Base-by-base conservation (phyloP, 2,113 vertebrate genomes). In the Gyps fulvus region DNA sequence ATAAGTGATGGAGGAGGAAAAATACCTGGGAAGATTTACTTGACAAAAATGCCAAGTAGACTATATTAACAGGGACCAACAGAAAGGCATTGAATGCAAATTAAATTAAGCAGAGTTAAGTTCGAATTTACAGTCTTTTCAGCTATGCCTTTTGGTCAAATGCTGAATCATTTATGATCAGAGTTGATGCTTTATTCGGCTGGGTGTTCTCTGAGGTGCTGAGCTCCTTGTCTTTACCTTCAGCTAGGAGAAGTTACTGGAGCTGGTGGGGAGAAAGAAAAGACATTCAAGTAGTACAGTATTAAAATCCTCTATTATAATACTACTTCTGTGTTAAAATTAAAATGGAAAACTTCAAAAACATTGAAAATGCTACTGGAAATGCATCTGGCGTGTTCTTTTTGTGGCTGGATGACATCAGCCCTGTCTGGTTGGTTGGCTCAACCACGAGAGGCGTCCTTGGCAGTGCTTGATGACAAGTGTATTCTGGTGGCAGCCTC, bases 231-330 rank as follows among this genome's bases (percentile, higher is more conserved):
- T 36, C 16, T 79, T 79, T 59, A 21, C 16, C 16, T 50, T 83
- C 69, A 42, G 19, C 29, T 84, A 29, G 22, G 70, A 61, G 16
- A 87, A 71, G 11, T 13, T 59, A 36, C 36, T 62, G 40, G 34
- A 87, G 17, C 13, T 88, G 7, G 2, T n/a, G 6, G 16, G 31
- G 43, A 21, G 16, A 40, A 69, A 79, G 32, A 62, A 23, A 61
- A 79, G 10, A 9, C 2, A 22, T 55, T 63, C 0, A 2, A 10
- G 10, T 18, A 5, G 5, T 7, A 43, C 4, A 36, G 14, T 49
- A 20, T 40, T 76, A 16, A 42, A 57, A 76, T 92, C 31, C 13
- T 34, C 11, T 45, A 1, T 14, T 14, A 32, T 34, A n/a, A 47
- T n/a, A 21, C 14, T 34, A 63, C 22, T 52, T 49, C 14, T 76